Conservation (phyloP, 2,113 vertebrate species). For the Mastomys coucha region DNA sequence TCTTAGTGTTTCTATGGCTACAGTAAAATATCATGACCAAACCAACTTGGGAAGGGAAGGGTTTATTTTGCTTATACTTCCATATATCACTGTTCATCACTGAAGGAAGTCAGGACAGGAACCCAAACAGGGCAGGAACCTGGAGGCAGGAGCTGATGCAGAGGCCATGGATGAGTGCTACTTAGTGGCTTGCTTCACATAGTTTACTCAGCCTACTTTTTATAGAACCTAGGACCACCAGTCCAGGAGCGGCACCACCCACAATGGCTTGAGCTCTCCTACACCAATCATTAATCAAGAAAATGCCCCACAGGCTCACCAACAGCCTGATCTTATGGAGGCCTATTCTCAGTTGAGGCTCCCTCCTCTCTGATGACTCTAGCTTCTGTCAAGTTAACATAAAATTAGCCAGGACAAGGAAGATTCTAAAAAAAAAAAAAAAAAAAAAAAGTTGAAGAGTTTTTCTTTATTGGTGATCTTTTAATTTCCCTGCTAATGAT, state of each 20-base stretch:
- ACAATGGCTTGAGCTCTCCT: background rate
- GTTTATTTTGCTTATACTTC: background rate
- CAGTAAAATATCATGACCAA: background rate
- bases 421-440: background rate
- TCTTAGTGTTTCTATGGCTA: background rate
- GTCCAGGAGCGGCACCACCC: background rate
- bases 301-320: background rate
- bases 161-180: background rate
- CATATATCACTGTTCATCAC: background rate
- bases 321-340: background rate
- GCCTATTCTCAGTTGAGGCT: background rate
- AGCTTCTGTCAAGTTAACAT: background rate
- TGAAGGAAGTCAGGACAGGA: background rate
- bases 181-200: background rate
- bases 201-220: background rate
- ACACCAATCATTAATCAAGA: background rate
- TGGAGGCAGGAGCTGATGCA: background rate
- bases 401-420: background rate
- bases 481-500: constrained; percentile 5
- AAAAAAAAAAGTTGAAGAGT: background rate
- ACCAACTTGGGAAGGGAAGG: background rate
- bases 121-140: background rate
- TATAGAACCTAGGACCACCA: background rate
- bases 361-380: background rate
- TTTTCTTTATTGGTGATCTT: background rate